Evolutionary conservation across 2,888 invertebrate genomes (phyloP).

Genomic region (Sminthurinus aureus): DNA sequence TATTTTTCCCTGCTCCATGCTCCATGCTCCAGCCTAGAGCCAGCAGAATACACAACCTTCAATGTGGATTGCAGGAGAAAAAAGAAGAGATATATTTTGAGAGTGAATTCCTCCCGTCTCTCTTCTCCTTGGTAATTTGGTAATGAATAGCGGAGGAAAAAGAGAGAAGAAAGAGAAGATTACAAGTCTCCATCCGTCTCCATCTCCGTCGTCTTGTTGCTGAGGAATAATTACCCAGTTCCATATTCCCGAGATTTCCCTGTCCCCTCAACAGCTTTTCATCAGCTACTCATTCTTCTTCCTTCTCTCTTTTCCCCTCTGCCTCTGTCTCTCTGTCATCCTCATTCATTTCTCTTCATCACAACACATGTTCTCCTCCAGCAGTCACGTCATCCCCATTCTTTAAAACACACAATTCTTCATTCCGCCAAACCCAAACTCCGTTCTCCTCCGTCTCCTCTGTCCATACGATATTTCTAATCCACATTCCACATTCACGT

Average conservation of each 20-base stretch:
- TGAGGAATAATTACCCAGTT: slow-evolving; percentile 45
- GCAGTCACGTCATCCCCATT: neutral
- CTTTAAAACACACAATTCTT: neutral
- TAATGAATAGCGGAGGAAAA: slow-evolving; percentile 41
- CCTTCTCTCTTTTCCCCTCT: neutral
- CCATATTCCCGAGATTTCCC: slow-evolving; percentile 7
- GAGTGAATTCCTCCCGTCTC: neutral
- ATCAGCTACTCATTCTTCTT: neutral
- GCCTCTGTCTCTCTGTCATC: neutral
- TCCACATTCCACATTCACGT: too few relatives aligned
- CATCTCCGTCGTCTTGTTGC: slow-evolving; percentile 32
- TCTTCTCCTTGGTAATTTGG: too few relatives aligned
- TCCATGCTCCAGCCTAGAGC: neutral
- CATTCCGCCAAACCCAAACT: neutral
- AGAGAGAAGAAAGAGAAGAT: slow-evolving; percentile 23
- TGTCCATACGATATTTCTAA: neutral
- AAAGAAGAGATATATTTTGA: neutral
- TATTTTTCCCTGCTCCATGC: too few relatives aligned
- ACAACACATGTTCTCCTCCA: neutral
- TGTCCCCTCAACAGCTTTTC: slow-evolving; percentile 31
- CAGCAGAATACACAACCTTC: neutral
- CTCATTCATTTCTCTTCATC: neutral
- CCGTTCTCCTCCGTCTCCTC: neutral
- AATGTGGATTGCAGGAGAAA: neutral
- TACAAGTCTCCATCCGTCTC: slow-evolving; percentile 33